These are phyloP conservation scores for Cyrtonyx montezumae DNA, from an alignment of 2,113 vertebrate species.

Conservation along the genomic window DNA sequence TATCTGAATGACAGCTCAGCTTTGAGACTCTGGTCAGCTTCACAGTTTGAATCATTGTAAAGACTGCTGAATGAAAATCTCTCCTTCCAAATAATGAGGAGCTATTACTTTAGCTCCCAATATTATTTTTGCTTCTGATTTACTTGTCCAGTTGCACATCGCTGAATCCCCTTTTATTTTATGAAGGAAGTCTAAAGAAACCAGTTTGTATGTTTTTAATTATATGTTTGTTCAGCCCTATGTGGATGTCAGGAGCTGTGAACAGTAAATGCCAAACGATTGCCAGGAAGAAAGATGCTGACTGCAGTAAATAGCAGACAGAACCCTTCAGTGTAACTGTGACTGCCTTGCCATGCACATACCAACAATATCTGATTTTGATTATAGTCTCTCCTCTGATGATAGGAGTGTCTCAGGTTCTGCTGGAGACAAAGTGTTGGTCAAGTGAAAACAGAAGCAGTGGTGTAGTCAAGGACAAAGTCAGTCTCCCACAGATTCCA, in stretches of 20 bases:
- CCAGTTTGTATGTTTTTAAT: constrained; percentile 24
- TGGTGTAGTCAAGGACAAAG: constrained; percentile 52
- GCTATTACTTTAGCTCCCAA: neutral
- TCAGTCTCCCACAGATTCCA: constrained; percentile 59
- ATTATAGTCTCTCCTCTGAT: constrained; percentile 60
- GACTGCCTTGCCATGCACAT: constrained; percentile 52
- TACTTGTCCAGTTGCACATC: neutral
- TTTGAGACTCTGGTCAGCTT: neutral
- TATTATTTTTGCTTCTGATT: neutral
- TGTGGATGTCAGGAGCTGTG: constrained; percentile 56
- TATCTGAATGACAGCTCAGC: neutral
- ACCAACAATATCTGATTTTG: constrained; percentile 61
- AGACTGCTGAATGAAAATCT: neutral
- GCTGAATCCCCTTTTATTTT: neutral
- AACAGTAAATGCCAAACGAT: constrained; percentile 59
- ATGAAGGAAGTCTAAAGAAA: constrained; percentile 2
- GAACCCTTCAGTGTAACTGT: constrained; percentile 54
- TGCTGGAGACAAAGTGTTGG: constrained; percentile 51
- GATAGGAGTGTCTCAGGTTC: constrained; percentile 54
- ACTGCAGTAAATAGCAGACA: constrained; percentile 21
- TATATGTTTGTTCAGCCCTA: constrained; percentile 30
- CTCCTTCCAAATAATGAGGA: neutral
- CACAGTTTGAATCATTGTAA: neutral
- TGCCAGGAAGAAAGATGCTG: constrained; percentile 55
- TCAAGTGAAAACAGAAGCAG: constrained; percentile 64